A percentile compares a stretch with the other conserved stretches of the same genome.
phyloP scores from a whole-genome alignment of 2,888 invertebrate genomes.

The Panorpa germanica region DNA sequence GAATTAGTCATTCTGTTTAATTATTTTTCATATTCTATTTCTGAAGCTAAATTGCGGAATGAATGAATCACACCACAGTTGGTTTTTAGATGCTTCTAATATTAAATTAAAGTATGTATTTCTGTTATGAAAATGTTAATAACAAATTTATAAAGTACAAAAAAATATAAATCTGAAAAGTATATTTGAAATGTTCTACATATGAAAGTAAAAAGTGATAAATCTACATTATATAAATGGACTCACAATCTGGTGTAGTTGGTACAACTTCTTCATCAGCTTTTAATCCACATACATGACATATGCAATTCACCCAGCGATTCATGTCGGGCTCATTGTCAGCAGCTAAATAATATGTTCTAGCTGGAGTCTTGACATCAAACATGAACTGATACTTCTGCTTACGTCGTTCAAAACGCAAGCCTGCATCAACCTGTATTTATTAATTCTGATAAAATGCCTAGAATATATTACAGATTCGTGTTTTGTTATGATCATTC shows the following conservation, averaged over 20 bases:
- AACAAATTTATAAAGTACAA: constrained; percentile 2
- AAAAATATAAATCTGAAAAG: constrained; percentile 7
- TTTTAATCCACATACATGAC: constrained; percentile 76
- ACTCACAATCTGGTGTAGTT: constrained; percentile 21
- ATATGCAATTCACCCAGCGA: constrained; percentile 88
- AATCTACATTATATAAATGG: constrained; percentile 7
- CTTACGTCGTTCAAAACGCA: constrained; percentile 65
- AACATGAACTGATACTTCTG: constrained; percentile 72
- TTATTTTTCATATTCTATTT: no score
- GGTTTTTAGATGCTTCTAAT: no score
- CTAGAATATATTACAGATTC: no score
- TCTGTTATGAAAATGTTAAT: constrained; percentile 3
- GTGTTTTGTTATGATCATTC: no score
- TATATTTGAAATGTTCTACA: not conserved
- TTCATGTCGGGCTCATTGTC: constrained; percentile 86
- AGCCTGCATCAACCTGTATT: constrained; percentile 61
- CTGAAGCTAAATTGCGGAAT: no score
- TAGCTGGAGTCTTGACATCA: constrained; percentile 71
- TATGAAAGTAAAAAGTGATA: constrained; percentile 2
- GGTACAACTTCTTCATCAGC: constrained; percentile 40
- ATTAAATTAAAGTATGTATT: not conserved
- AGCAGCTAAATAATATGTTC: constrained; percentile 84
- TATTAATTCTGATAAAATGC: constrained; percentile 10
- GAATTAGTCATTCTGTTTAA: not conserved
- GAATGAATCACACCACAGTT: no score